Evolutionary conservation across 2,888 invertebrate species (phyloP), one percentile per base, ranked within the genome.

Genomic region (Miltochrista miniata): DNA sequence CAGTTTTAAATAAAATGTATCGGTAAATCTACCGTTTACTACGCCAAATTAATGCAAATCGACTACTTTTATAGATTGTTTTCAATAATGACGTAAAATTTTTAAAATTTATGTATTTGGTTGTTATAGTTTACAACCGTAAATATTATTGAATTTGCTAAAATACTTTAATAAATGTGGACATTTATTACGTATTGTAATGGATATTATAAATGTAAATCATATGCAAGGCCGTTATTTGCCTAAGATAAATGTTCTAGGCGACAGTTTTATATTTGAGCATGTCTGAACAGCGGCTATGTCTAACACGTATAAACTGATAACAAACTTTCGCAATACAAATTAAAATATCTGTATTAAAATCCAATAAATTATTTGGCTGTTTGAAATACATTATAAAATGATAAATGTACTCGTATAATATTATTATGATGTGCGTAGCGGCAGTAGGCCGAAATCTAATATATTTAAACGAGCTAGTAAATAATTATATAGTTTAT

Each of bases 51-150:
- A 15, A 36, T 36, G 14, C 36, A 36, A 36, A 36, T 36, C 14
- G 4, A 11, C 13, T 10, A 36, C 4, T 14, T 36, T 13, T 1
- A 8, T 14, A 14, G 3, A 36, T 36, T 14, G 9, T 15, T 3
- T 3, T 14, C 14, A 11, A 10, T 9, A 36, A 36, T 15, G 8
- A 36, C 36, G 2, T 14, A 36, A 36, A 36, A 13, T 1, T 36
- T 13, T 14, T 18, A 36, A 24, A n/a, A 24, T 33, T 11, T 37
- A 10, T 11, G 8, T 31, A 71, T 81, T 53, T 2, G 10, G 45
- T 50, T 48, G n/a, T 12, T 38, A n/a, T 36, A 51, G 36, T 45
- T 49, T 15, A 45, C 31, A 29, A 10, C 40, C 38, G 34, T 51
- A 14, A 45, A 63, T 57, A 46, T 48, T 5, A 14, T 24, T 24